These are phyloP conservation scores for Phortica variegata DNA, from an alignment of 1,140 invertebrate genomes.

Conservation along the genomic window DNA sequence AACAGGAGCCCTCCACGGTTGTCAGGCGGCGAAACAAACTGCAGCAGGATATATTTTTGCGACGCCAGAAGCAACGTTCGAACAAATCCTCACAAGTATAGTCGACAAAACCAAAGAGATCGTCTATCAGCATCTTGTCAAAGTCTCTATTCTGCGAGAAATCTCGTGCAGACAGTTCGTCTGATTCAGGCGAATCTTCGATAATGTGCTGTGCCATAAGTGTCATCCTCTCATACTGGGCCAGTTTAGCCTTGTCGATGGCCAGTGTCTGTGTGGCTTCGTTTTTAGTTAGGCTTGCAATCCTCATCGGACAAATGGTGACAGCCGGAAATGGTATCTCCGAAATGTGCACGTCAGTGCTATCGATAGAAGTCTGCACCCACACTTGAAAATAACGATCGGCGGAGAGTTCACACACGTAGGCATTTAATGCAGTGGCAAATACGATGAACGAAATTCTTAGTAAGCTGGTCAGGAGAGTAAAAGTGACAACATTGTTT, in stretches of 20 bases:
- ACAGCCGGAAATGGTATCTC: conserved; percentile 42
- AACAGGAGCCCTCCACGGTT: conserved; percentile 20
- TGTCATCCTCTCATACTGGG: too few species aligned
- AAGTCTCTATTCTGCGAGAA: conserved; percentile 10
- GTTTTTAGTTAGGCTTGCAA: not conserved
- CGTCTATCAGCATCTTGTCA: not conserved
- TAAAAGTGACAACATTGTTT: too few species aligned
- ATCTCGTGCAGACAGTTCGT: not conserved
- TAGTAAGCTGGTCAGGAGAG: too few species aligned
- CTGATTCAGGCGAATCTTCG: conserved; percentile 5
- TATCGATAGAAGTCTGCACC: conserved; percentile 46
- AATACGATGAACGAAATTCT: conserved; percentile 15
- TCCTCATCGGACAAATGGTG: conserved; percentile 33
- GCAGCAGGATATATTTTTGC: conserved; percentile 28
- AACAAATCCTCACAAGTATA: conserved; percentile 30
- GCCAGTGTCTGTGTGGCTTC: not conserved
- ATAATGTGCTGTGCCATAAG: conserved; percentile 19
- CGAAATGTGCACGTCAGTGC: conserved; percentile 44
- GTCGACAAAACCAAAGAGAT: conserved; percentile 7
- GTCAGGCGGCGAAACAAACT: conserved; percentile 16
- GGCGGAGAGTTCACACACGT: conserved; percentile 32
- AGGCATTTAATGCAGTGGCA: conserved; percentile 17
- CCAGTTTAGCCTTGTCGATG: not conserved
- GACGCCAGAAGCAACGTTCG: conserved; percentile 31
- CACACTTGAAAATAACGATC: conserved; percentile 43